A percentile compares a stretch with the other conserved stretches of the same genome.
Evolutionary conservation across 2,888 invertebrate species (phyloP).

Genomic region (Caenorhabditis becei): DNA sequence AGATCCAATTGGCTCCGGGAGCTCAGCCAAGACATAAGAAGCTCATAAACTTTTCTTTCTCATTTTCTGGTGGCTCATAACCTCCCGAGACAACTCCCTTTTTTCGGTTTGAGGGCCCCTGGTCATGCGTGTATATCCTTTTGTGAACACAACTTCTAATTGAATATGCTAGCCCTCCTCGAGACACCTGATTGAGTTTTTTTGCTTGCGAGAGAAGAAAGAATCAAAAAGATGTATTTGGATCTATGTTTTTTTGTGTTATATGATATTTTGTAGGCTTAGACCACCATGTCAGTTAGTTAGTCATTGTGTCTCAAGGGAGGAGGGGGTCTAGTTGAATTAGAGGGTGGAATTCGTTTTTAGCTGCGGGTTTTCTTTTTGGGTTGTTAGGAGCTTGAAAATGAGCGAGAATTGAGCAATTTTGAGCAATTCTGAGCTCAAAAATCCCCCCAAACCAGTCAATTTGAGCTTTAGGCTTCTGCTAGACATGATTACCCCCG

Average conservation of each 20-base stretch:
- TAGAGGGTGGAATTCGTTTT: background rate
- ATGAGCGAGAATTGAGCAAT: too few relatives aligned
- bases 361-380: too few relatives aligned
- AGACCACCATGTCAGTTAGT: background rate
- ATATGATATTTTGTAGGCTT: background rate
- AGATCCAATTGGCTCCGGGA: background rate
- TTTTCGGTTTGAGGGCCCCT: background rate
- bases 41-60: background rate
- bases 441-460: too few relatives aligned
- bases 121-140: slow-evolving; percentile 1
- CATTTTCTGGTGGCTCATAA: background rate
- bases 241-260: background rate
- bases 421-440: too few relatives aligned
- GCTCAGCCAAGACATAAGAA: background rate
- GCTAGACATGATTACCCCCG: too few relatives aligned
- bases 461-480: too few relatives aligned
- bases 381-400: too few relatives aligned
- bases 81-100: too few relatives aligned
- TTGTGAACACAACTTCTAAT: slow-evolving; percentile 22
- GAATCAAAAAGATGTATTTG: slow-evolving; percentile 6
- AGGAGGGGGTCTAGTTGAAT: background rate
- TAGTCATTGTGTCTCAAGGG: background rate
- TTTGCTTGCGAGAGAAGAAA: background rate
- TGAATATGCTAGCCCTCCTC: slow-evolving; percentile 13
- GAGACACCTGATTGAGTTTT: slow-evolving; percentile 18